Base-by-base conservation (phyloP, 2,888 invertebrate species). In the Ceriagrion tenellum region DNA sequence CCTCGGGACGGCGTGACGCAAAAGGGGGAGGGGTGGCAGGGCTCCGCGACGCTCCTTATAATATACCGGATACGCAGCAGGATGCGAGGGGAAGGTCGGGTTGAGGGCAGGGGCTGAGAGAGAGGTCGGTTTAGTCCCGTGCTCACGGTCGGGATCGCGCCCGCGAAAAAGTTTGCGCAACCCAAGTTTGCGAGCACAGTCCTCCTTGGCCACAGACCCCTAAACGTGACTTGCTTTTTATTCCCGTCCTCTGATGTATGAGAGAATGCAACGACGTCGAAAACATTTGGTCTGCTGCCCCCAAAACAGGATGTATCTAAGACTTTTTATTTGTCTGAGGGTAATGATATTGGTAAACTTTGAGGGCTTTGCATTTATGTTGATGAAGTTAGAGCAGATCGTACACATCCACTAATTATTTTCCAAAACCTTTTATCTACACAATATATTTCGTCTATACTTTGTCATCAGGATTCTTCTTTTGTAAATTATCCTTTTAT, bases 1-100 rank as follows among this genome's bases (percentile, higher is more conserved):
- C 18, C 59, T 12, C 59, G 1, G 40, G 55, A 35, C 26, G 40
- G 35, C 35, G 59, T 91, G 59, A 59, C 59, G 93, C 63, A 63
- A 47, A 35, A 69, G 47, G 47, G n/a, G 23, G 30, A 56, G 90
- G 47, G 47, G 55, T 18, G 55, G 55, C n/a, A n/a, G n/a, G n/a
- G 59, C n/a, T 63, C 30, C 69, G 93, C 69, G 93, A 35, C n/a
- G 23, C 93, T 47, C 69, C 69, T n/a, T 63, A n/a, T 55, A 47
- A 2, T 4, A 30, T 40, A 13, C 93, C 93, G 93, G 93, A 93
- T 93, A 30, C 93, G 35, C 26, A 93, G 47, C 93, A 93, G 93
- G 93, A 93, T 93, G 47, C 47, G 93, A 16, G 40, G 35, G 23
- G n/a, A 30, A 35, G 35, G 30, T 23, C 40, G 40, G 69, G 40